Percentiles rank a stretch among this genome's conserved stretches.
phyloP scores from a whole-genome alignment of 2,888 invertebrate genomes.

The Acrobasis consociella region DNA sequence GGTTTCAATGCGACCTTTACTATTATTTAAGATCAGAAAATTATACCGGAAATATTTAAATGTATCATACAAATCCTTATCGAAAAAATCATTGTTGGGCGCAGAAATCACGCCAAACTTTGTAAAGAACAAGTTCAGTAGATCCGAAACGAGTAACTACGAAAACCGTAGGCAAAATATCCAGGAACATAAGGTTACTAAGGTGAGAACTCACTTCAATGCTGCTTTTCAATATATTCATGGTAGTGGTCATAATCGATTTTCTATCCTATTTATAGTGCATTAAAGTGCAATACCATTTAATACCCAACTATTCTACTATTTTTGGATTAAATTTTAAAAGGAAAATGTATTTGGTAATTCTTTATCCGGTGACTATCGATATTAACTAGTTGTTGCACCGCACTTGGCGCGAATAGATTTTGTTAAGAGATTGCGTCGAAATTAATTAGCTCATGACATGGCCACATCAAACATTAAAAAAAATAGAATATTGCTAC shows the following conservation, averaged over 20 bases:
- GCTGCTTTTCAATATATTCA: conserved; percentile 33
- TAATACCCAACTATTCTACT: conserved; percentile 55
- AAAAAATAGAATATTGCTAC: too few relatives aligned
- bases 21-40: too few relatives aligned
- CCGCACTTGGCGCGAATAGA: conserved; percentile 40
- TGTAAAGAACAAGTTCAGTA: too few relatives aligned
- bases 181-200: not conserved
- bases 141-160: too few relatives aligned
- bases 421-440: conserved; percentile 2
- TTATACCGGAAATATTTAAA: too few relatives aligned
- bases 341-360: conserved; percentile 55
- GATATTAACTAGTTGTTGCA: conserved; percentile 54
- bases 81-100: too few relatives aligned
- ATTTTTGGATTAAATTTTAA: conserved; percentile 49
- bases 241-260: conserved; percentile 40
- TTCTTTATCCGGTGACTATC: conserved; percentile 29
- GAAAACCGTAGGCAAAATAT: not conserved
- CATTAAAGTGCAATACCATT: conserved; percentile 56
- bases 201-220: not conserved
- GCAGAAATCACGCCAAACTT: too few relatives aligned
- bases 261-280: conserved; percentile 58
- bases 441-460: not conserved
- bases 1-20: too few relatives aligned
- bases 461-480: not conserved
- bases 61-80: too few relatives aligned